These are phyloP conservation scores for Thoracochromis brauschi DNA, from an alignment of 2,113 vertebrate genomes.

Conservation along the genomic window DNA sequence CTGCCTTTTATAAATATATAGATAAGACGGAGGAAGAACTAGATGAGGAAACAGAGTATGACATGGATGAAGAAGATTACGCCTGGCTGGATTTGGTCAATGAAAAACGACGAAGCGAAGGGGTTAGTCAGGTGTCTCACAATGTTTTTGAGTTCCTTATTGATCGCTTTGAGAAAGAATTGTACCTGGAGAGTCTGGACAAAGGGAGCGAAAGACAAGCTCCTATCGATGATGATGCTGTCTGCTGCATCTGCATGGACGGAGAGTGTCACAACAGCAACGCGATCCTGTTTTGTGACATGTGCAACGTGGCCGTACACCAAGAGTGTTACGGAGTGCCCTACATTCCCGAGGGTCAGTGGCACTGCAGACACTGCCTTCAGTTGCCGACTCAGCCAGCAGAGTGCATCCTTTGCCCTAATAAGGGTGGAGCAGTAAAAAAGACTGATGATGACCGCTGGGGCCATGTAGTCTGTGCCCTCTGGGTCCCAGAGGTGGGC, in stretches of 20 bases:
- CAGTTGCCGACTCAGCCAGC: slow-evolving; percentile 82
- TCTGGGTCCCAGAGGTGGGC: slow-evolving; percentile 98
- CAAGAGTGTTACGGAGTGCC: slow-evolving; percentile 99
- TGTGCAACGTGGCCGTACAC: slow-evolving; percentile 94
- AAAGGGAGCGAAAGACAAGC: slow-evolving; percentile 79
- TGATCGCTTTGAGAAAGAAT: slow-evolving; percentile 95
- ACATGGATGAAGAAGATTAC: slow-evolving; percentile 98
- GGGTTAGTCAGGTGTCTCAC: slow-evolving; percentile 85
- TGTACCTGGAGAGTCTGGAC: slow-evolving; percentile 86
- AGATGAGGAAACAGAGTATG: slow-evolving; percentile 94
- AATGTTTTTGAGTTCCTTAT: slow-evolving; percentile 95
- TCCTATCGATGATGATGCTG: slow-evolving; percentile 88
- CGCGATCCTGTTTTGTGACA: slow-evolving; percentile 93
- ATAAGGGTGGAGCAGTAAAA: slow-evolving; percentile 93
- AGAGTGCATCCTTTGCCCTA: slow-evolving; percentile 91
- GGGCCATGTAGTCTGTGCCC: slow-evolving; percentile 95
- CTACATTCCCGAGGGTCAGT: slow-evolving; percentile 96
- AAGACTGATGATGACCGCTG: slow-evolving; percentile 94
- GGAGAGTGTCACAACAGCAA: slow-evolving; percentile 95
- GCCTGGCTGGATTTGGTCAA: slow-evolving; percentile 96
- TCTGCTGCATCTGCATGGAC: slow-evolving; percentile 95
- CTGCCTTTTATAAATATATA: slow-evolving; percentile 81
- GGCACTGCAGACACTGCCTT: slow-evolving; percentile 94
- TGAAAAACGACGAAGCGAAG: slow-evolving; percentile 83
- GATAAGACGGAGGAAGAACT: slow-evolving; percentile 93